A percentile compares a stretch with the other conserved stretches of the same genome.
Evolutionary conservation across 1,140 invertebrate species (phyloP).

Genomic region (Orius insidiosus): DNA sequence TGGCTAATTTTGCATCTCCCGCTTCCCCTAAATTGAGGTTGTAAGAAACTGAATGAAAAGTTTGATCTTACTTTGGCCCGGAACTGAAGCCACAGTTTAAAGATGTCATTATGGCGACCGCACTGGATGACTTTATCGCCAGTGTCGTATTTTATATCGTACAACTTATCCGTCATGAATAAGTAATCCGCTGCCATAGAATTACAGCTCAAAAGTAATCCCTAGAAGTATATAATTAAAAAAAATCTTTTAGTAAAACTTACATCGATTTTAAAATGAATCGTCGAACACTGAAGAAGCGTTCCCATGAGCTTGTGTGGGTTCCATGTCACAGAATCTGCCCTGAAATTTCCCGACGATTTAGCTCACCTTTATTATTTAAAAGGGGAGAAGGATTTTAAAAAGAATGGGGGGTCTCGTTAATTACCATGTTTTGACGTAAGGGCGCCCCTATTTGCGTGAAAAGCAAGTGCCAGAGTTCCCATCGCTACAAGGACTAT

Average conservation of each 20-base stretch:
- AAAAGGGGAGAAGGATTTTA: neutral
- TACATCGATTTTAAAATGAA: constrained; percentile 92
- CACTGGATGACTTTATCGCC: constrained; percentile 99
- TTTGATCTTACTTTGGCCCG: constrained; percentile 59
- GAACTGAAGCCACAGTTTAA: constrained; percentile 99
- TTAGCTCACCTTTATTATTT: neutral
- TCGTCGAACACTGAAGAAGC: constrained; percentile 91
- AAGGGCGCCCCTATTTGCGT: too few relatives aligned
- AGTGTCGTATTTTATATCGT: constrained; percentile 92
- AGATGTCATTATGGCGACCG: constrained; percentile 95
- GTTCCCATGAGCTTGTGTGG: constrained; percentile 98
- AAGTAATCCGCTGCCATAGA: constrained; percentile 95
- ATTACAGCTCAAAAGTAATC: constrained; percentile 88
- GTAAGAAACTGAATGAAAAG: too few relatives aligned
- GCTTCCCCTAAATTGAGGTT: too few relatives aligned
- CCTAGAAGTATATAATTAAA: constrained; percentile 38
- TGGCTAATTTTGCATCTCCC: neutral
- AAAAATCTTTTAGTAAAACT: constrained; percentile 27
- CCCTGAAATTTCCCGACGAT: constrained; percentile 42
- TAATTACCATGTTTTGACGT: too few relatives aligned
- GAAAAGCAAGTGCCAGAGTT: too few relatives aligned
- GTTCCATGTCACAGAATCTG: constrained; percentile 97
- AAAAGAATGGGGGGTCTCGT: neutral
- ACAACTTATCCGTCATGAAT: constrained; percentile 98
- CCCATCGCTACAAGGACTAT: too few relatives aligned